Evolutionary conservation across 92 coral and sea anemone genomes (phyloP), one percentile per base, ranked within the genome.

Genomic region (Epizoanthus stellaris): DNA sequence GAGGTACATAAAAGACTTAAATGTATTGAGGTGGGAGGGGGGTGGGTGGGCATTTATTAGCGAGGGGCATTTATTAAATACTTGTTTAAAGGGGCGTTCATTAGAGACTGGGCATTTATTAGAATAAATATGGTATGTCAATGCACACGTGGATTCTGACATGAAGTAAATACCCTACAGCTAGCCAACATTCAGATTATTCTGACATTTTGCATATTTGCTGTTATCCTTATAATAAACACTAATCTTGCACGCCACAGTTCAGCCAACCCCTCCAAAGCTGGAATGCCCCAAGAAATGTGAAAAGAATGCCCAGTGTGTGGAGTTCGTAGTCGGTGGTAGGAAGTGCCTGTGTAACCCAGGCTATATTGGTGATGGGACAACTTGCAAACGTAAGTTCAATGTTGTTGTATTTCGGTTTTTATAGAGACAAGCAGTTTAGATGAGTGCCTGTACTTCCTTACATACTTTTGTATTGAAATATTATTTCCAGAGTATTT

Each of bases 331-430:
- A 9, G 11, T 80, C 75, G 91, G 91, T 11, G 87, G 87, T 25
- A 82, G 88, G 47, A 88, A 83, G 23, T 93, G 96, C 68, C 69
- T 93, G 6, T 93, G 96, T 39, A 88, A 91, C 14, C 86, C 89
- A 0, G 92, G 91, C 52, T 88, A 58, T 67, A 85, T 77, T 10
- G 90, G 90, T 23, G 82, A 86, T 47, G 95, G 95, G 13, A 86
- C 60, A 65, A 75, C 79, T 4, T 92, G 95, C 83, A 47, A 67
- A 43, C 92, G 94, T 91, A 15, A 82, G 64, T 16, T 45, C 4
- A 11, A 66, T 34, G 21, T 39, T 3, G 17, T 1, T 60, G 17
- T 43, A 47, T 36, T 30, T 38, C 19, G 0, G n/a, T 54, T 20
- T 15, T 49, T 13, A 15, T 6, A 16, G 36, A 30, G 36, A 30